Base-by-base conservation (phyloP, 2,113 vertebrate species). In the Nettapus auritus region DNA sequence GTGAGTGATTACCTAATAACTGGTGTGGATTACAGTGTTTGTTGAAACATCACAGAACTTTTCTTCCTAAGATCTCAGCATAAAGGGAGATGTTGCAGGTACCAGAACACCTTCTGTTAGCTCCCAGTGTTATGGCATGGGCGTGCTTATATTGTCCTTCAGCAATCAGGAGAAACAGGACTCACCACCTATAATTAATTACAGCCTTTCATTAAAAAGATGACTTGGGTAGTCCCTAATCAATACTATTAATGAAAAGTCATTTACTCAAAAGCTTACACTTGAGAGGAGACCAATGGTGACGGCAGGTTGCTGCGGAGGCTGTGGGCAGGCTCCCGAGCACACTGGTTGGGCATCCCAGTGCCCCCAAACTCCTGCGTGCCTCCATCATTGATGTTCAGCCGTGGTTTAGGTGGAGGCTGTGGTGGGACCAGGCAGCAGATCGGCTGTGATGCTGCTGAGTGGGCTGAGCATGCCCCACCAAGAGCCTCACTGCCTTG, bases 221-320 rank as follows among this genome's bases (percentile, higher is more conserved):
- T 36, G 68, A 91, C 82, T 95, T 85, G 71, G 55, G 62, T 71
- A 8, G 46, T 25, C 50, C 44, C 68, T 21, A 74, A 86, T 94
- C 96, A 92, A 92, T 82, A 93, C 19, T 3, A 1, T 66, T 86
- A 96, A 96, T 94, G 84, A 96, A 97, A 94, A 82, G 90, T 16
- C 94, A 89, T 89, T 95, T 93, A 77, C 71, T 93, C 60, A 64
- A 82, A 73, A 52, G 33, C 56, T 56, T 81, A 0, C 60, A 44
- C 36, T 57, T 38, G 7, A 69, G 70, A 22, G 17, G 78, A 34
- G 29, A 0, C 0, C 0, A 0, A 0, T 13, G 42, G 60, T 40
- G 62, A 57, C 1, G 12, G 69, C 36, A 62, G 83, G 48, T 11
- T 63, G 62, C 38, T 64, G 38, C 6, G 18, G 36, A 38, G 26